Percentiles rank a stretch among this genome's conserved stretches.
These are phyloP conservation scores for Xenus cinereus DNA, from an alignment of 2,113 vertebrate species.

Conservation along the genomic window DNA sequence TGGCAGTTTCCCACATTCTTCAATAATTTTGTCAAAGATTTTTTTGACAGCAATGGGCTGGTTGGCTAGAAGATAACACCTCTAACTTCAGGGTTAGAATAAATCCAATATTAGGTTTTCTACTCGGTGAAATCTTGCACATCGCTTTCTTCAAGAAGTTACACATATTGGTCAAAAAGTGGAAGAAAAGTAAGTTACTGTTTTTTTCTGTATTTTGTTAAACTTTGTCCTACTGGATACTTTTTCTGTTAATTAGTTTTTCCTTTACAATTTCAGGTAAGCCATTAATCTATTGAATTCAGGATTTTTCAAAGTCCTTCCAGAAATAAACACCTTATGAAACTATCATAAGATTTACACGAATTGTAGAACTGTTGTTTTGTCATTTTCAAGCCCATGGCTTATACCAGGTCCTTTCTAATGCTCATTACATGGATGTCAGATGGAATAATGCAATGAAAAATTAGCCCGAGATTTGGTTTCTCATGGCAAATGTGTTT, in stretches of 20 bases:
- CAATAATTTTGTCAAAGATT: not conserved
- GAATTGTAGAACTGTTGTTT: not conserved
- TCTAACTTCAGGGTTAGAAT: slow-evolving; percentile 18
- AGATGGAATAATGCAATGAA: not conserved
- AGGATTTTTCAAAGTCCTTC: slow-evolving; percentile 33
- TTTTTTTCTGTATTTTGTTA: not conserved
- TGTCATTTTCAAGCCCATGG: not conserved
- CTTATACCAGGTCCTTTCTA: not conserved
- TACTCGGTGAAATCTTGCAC: not conserved
- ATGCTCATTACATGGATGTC: not conserved
- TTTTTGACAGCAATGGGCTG: not conserved
- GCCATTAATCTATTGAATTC: slow-evolving; percentile 22
- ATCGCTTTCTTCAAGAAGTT: not conserved
- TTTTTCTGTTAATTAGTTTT: slow-evolving; percentile 35
- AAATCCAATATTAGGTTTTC: slow-evolving; percentile 5
- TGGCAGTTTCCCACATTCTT: not conserved
- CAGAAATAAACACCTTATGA: not conserved
- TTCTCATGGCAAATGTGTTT: not conserved
- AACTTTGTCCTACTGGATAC: not conserved
- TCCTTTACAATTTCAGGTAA: slow-evolving; percentile 26
- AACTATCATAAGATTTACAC: not conserved
- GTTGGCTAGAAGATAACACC: not conserved
- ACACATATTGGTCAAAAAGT: not conserved
- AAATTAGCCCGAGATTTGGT: not conserved
- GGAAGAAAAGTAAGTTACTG: not conserved